phyloP scores from a whole-genome alignment of 2,113 vertebrate genomes.

The Urocitellus parryii region DNA sequence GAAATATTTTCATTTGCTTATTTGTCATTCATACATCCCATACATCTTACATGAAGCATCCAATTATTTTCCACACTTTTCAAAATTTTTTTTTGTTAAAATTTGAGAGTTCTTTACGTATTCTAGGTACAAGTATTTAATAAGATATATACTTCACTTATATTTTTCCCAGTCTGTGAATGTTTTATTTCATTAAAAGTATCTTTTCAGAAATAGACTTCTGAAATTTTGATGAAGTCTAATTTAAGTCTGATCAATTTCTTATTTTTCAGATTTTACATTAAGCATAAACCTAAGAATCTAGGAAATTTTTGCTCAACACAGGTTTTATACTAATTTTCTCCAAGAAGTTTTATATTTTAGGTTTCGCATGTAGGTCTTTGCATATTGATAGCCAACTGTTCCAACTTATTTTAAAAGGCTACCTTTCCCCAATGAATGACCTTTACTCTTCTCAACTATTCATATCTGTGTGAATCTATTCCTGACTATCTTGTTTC shows the following conservation, averaged over 20 bases:
- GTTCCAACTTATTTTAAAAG: background rate
- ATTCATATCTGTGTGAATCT: background rate
- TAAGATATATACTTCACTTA: background rate
- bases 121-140: background rate
- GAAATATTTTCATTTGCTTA: background rate
- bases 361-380: background rate
- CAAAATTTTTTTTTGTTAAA: background rate
- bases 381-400: background rate
- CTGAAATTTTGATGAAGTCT: background rate
- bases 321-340: constrained; percentile 23
- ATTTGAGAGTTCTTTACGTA: background rate
- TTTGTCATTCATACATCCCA: background rate
- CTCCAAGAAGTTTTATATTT: background rate
- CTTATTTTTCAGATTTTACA: background rate
- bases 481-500: background rate
- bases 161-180: background rate
- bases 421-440: background rate
- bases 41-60: background rate
- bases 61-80: background rate
- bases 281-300: background rate
- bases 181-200: background rate
- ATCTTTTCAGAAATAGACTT: background rate
- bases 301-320: background rate
- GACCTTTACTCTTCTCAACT: background rate
- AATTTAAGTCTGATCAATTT: background rate